Percentiles rank a stretch among this genome's conserved stretches.
These are phyloP conservation scores for Carcharodon carcharias DNA, from an alignment of 2,797 vertebrate species.

Conservation along the genomic window DNA sequence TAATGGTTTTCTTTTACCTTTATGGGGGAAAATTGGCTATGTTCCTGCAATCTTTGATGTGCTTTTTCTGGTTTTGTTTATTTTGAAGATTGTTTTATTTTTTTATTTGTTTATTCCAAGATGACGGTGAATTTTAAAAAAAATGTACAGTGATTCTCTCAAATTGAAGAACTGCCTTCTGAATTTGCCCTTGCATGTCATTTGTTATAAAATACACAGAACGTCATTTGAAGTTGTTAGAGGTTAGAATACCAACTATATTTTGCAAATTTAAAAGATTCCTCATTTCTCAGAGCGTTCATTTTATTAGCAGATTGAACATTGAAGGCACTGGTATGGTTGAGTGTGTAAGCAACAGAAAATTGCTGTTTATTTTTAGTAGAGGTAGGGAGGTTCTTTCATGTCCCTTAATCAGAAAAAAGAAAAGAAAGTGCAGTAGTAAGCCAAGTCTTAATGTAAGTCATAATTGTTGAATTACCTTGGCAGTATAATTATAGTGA, in stretches of 20 bases:
- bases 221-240: neutral
- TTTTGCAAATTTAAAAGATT: neutral
- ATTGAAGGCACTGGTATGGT: neutral
- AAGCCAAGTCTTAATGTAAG: neutral
- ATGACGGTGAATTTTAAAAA: neutral
- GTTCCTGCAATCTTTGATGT: neutral
- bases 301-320: neutral
- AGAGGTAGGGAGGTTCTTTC: neutral
- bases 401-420: neutral
- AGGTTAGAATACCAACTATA: neutral
- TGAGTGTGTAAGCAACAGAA: neutral
- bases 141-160: neutral
- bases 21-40: neutral
- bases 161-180: neutral
- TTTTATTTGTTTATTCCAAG: neutral
- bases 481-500: slow-evolving; percentile 7
- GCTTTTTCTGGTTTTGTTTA: neutral
- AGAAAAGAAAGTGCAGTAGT: neutral
- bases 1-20: neutral
- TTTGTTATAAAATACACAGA: neutral
- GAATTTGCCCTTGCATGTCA: neutral
- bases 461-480: slow-evolving; percentile 19
- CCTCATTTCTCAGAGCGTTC: neutral
- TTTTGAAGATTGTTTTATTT: neutral
- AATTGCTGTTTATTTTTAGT: neutral